Evolutionary conservation across 2,797 vertebrate genomes (phyloP), one percentile per base, ranked within the genome.

Genomic region (Aplochiton taeniatus): DNA sequence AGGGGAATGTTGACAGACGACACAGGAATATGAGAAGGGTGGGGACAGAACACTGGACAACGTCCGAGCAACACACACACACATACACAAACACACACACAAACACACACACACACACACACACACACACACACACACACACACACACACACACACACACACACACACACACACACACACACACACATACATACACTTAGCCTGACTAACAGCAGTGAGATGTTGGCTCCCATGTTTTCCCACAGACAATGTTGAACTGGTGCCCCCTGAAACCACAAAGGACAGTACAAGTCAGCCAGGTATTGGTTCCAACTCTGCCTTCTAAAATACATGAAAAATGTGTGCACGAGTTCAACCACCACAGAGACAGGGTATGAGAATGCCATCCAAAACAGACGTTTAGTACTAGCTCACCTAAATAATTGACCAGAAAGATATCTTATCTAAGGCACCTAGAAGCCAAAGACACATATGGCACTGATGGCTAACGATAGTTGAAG

Each of bases 1-100:
- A 86, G 65, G 71, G 77, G 52, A 68, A 83, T 69, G 66, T 61
- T 81, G 80, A 88, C 79, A 65, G 77, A 63, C 57, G 31, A 6
- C 61, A 68, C 76, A 44, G 78, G 73, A 79, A 79, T 44, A 57
- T 61, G 54, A 75, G 78, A 74, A 77, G 75, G 73, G 78, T 16
- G 61, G 72, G 76, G 65, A 61, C 11, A 61, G 57, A 64, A 76
- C 41, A 55, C 75, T 75, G 55, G 61, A 75, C 61, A 49, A 49
- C 74, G 55, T 55, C 44, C 46, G 3, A 10, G 46, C 2, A 11
- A 54, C 48, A 48, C 8, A 0, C 31, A 13, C 31, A 58, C 2
- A 50, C 48, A 65, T 8, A 4, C 46, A 56, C 59, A 43, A n/a
- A 46, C 20, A 43, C 18, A 59, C 53, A 61, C 62, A 48, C 41